phyloP scores from a whole-genome alignment of 1,140 invertebrate genomes.

The Drosophila kurseongensis region DNA sequence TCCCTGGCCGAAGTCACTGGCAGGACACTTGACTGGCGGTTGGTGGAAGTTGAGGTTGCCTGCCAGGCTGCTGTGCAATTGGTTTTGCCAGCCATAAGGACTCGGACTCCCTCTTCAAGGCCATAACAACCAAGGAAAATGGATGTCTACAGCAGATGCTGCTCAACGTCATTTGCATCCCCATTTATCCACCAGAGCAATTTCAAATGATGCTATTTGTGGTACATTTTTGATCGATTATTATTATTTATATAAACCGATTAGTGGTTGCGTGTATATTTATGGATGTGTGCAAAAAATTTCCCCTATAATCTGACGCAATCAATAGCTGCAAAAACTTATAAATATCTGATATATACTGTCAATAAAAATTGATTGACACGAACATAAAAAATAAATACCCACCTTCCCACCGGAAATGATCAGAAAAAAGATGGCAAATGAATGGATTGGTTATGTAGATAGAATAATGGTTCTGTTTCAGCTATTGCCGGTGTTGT shows the following conservation, averaged over 20 bases:
- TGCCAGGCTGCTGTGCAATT: slow-evolving; percentile 16
- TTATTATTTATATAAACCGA: slow-evolving; percentile 38
- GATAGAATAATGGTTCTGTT: slow-evolving; percentile 25
- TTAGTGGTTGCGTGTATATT: slow-evolving; percentile 39
- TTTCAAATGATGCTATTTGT: slow-evolving; percentile 25
- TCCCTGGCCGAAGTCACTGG: slow-evolving; percentile 33
- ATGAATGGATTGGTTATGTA: slow-evolving; percentile 34
- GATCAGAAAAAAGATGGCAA: slow-evolving; percentile 28
- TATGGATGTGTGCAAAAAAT: slow-evolving; percentile 9
- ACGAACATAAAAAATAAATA: slow-evolving; percentile 34
- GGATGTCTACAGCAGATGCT: slow-evolving; percentile 58
- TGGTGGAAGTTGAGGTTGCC: slow-evolving; percentile 39
- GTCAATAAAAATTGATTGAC: slow-evolving; percentile 66
- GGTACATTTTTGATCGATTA: slow-evolving; percentile 62
- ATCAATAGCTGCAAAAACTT: slow-evolving; percentile 31
- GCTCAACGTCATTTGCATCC: slow-evolving; percentile 33
- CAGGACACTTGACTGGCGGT: slow-evolving; percentile 50
- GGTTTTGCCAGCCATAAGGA: slow-evolving; percentile 16
- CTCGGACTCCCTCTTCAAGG: slow-evolving; percentile 23
- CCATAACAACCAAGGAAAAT: slow-evolving; percentile 57
- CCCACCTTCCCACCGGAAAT: slow-evolving; percentile 51
- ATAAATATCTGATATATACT: slow-evolving; percentile 30
- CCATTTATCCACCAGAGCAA: not conserved
- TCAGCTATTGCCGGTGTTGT: slow-evolving; percentile 33
- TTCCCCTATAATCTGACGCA: slow-evolving; percentile 22